Evolutionary conservation across 2,797 vertebrate species (phyloP), one percentile per base, ranked within the genome.

Genomic region (Spheniscus humboldti): DNA sequence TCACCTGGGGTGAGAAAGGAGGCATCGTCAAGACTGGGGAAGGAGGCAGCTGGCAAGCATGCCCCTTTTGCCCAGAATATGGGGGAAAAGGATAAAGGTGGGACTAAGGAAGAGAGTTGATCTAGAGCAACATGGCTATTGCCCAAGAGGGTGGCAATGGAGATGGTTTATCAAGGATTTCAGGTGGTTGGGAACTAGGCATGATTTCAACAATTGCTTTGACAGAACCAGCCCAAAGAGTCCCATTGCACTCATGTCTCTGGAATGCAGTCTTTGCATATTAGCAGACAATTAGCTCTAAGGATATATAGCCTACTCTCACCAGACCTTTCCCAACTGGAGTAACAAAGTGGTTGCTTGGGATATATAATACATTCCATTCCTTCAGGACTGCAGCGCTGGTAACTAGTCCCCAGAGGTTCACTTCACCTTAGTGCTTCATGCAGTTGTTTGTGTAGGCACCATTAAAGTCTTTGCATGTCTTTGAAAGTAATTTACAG

Each of bases 401-500:
- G 67, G 57, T 74, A 94, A 43, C 48, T 66, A 50, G 50, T 66
- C 80, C 47, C 37, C 23, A 57, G 83, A 94, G 75, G 37, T 89
- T 94, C 41, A 27, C 78, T 62, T 77, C 60, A 55, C 64, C 23
- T 9, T 76, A 66, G 71, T 96, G 28, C 60, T 93, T 92, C 78
- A 30, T 72, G 72, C 60, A 64, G 74, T 80, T 95, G 93, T 86
- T 97, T 96, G 72, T 72, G 86, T 50, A 77, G 78, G 64, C 68
- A 74, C 63, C 53, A 47, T 85, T 85, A 68, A 96, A 91, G 23
- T 60, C 90, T 87, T 91, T 90, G 88, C 69, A 17, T 69, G 80
- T n/a, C 84, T 96, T 95, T 92, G 87, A 89, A 96, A 92, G 73
- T 77, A 89, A 95, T 96, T 96, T 91, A 83, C 68, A 57, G 77